Conservation (phyloP, 2,797 vertebrate species). For the Melanotaenia boesemani region DNA sequence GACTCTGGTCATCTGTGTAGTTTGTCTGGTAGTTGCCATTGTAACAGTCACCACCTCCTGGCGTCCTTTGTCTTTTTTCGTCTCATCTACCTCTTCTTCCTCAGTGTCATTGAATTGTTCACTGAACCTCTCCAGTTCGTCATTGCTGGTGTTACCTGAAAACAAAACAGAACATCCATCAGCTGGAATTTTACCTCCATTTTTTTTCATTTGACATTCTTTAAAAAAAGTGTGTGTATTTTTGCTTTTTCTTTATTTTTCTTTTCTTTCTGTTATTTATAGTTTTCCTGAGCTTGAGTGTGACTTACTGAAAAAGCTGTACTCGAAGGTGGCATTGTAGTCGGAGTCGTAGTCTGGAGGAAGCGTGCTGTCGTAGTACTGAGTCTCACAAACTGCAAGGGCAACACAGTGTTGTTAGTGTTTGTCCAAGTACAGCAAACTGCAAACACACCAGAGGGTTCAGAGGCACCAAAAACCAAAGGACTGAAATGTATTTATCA, state of each 20-base stretch:
- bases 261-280: neutral
- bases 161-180: neutral
- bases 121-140: slow-evolving; percentile 59
- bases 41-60: slow-evolving; percentile 23
- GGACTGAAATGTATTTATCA: neutral
- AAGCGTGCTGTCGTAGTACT: slow-evolving; percentile 46
- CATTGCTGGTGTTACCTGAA: slow-evolving; percentile 65
- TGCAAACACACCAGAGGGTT: neutral
- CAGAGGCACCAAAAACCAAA: neutral
- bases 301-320: slow-evolving; percentile 78
- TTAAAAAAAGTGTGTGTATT: neutral
- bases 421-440: neutral
- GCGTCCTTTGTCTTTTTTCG: neutral
- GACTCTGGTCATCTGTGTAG: slow-evolving; percentile 6
- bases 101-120: neutral
- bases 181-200: neutral
- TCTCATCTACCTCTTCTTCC: neutral
- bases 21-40: neutral
- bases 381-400: slow-evolving; percentile 32
- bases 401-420: neutral
- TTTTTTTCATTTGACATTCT: neutral
- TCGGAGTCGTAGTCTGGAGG: slow-evolving; percentile 66
- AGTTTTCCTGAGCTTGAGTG: neutral
- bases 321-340: slow-evolving; percentile 73
- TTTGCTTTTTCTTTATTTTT: neutral